A percentile compares a stretch with the other conserved stretches of the same genome.
phyloP scores from a whole-genome alignment of 2,888 invertebrate species.

The Athetis lepigone region DNA sequence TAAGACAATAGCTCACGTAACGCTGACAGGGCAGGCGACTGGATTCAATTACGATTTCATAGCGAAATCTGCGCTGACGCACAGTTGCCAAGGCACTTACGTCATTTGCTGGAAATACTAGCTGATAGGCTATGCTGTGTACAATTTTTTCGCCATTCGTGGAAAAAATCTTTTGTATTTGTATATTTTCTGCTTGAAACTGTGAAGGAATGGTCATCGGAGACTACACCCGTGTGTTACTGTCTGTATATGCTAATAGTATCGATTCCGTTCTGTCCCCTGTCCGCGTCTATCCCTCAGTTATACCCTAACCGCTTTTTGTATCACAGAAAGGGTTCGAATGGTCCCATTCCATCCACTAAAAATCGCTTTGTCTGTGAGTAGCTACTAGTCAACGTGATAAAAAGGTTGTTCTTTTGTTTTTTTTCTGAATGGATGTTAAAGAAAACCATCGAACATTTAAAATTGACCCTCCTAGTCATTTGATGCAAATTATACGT shows the following conservation, averaged over 20 bases:
- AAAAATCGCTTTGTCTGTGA: conserved; percentile 45
- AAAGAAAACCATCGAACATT: not conserved
- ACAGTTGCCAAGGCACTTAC: conserved; percentile 27
- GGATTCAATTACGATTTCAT: conserved; percentile 59
- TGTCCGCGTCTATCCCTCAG: conserved; percentile 36
- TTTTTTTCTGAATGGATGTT: not conserved
- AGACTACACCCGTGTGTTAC: conserved; percentile 21
- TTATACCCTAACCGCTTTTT: conserved; percentile 43
- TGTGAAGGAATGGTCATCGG: conserved; percentile 12
- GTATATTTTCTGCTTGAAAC: not conserved
- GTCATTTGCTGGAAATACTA: conserved; percentile 29
- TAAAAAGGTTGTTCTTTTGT: conserved; percentile 27
- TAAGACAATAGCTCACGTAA: conserved; percentile 42
- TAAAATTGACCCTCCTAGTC: no score
- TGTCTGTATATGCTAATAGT: conserved; percentile 39
- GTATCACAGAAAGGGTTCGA: conserved; percentile 51
- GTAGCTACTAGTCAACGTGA: conserved; percentile 37
- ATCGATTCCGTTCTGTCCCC: conserved; percentile 47
- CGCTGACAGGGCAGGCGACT: conserved; percentile 37
- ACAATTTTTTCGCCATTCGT: conserved; percentile 5
- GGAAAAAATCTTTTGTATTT: conserved; percentile 1
- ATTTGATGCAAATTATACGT: not conserved
- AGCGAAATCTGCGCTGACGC: conserved; percentile 45
- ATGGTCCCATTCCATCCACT: conserved; percentile 47
- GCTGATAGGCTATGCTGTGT: conserved; percentile 1